Conservation (phyloP, 2,113 vertebrate genomes). For the Anhinga anhinga region DNA sequence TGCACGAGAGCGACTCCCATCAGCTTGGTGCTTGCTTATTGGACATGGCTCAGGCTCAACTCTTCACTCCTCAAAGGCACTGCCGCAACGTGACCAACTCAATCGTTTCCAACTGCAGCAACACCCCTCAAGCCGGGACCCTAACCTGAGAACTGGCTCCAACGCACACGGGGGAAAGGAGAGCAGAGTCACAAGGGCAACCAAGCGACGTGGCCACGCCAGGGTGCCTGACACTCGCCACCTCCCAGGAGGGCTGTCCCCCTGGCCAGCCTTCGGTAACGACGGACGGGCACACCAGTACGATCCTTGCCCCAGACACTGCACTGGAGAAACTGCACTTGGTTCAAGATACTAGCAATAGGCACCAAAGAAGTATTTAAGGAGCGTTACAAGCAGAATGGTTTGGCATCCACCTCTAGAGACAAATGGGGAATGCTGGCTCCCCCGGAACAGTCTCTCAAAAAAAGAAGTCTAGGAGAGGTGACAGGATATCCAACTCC, state of each 20-base stretch:
- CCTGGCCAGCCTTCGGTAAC: not conserved
- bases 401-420: not conserved
- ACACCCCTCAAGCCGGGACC: not conserved
- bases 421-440: not conserved
- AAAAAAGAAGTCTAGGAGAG: not conserved
- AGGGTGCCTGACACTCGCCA: not conserved
- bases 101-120: not conserved
- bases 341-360: not conserved
- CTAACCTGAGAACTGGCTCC: slow-evolving; percentile 22
- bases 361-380: not conserved
- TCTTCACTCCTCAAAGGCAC: slow-evolving; percentile 24
- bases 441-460: not conserved
- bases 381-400: not conserved
- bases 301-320: not conserved
- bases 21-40: slow-evolving; percentile 30
- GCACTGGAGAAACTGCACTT: not conserved
- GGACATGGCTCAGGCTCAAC: slow-evolving; percentile 6
- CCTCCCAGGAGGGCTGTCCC: slow-evolving; percentile 1
- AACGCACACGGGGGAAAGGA: not conserved
- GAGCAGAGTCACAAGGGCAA: not conserved
- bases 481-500: not conserved
- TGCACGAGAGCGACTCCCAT: slow-evolving; percentile 44
- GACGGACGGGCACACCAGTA: not conserved
- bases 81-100: not conserved
- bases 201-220: not conserved